These are phyloP conservation scores for Temnothorax unifasciatus DNA, from an alignment of 2,888 invertebrate genomes.

Conservation along the genomic window DNA sequence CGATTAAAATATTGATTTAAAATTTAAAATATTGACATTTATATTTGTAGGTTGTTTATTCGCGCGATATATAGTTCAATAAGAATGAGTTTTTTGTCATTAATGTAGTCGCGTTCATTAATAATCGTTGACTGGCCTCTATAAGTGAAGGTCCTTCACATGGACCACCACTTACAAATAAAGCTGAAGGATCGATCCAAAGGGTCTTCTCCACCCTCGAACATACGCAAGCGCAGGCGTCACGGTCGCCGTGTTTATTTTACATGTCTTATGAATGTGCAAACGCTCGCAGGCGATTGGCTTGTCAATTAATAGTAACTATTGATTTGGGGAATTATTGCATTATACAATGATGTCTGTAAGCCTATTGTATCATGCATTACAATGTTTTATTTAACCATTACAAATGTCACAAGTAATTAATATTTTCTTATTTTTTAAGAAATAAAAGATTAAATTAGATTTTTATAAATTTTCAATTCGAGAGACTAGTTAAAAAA, in stretches of 20 bases:
- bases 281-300: constrained; percentile 24
- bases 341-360: not conserved
- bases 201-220: constrained; percentile 56
- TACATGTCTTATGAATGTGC: constrained; percentile 77
- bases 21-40: not conserved
- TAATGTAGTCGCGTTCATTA: constrained; percentile 54
- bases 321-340: constrained; percentile 18
- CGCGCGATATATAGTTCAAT: not conserved
- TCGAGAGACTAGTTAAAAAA: not conserved
- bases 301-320: constrained; percentile 21
- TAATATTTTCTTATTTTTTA: constrained; percentile 1
- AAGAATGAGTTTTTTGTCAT: constrained; percentile 2
- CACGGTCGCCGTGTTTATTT: constrained; percentile 76
- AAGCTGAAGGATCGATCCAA: constrained; percentile 75
- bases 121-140: constrained; percentile 60
- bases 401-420: not conserved
- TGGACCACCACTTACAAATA: constrained; percentile 64
- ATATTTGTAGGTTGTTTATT: not conserved
- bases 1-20: not conserved
- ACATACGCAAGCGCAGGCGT: constrained; percentile 74
- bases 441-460: not conserved
- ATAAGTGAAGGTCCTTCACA: constrained; percentile 65
- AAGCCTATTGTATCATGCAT: not conserved
- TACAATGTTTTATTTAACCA: not conserved
- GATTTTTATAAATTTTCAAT: not conserved